These are phyloP conservation scores for Lichenostomus cassidix DNA, from an alignment of 2,113 vertebrate genomes.

Conservation along the genomic window DNA sequence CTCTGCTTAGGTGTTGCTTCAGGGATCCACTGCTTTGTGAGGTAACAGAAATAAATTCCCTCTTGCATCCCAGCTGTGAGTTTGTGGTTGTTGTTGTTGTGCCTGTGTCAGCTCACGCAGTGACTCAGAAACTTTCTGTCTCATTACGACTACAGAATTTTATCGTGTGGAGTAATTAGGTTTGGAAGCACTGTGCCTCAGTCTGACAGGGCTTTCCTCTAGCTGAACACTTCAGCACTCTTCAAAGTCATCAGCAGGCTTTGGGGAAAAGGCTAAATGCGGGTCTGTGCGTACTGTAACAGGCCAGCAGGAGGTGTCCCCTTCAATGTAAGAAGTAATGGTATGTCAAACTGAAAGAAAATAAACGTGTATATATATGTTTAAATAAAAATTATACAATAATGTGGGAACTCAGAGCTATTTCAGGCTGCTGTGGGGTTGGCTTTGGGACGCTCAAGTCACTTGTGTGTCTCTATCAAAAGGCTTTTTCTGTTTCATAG, in stretches of 20 bases:
- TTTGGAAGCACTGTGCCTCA: background rate
- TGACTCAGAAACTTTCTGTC: background rate
- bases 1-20: background rate
- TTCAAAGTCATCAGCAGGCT: background rate
- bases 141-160: background rate
- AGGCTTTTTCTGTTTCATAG: background rate
- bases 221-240: fast-evolving
- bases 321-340: background rate
- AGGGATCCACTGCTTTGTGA: background rate
- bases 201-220: background rate
- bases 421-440: background rate
- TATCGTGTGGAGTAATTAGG: background rate
- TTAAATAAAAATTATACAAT: background rate
- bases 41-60: background rate
- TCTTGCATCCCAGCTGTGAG: background rate
- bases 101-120: background rate
- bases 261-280: background rate
- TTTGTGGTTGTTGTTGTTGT: background rate
- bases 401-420: background rate
- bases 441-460: background rate
- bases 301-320: background rate
- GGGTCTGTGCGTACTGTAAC: background rate
- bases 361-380: background rate
- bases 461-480: background rate
- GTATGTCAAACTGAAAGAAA: background rate